phyloP scores from a whole-genome alignment of 2,113 vertebrate genomes.

The Silurus glanis region DNA sequence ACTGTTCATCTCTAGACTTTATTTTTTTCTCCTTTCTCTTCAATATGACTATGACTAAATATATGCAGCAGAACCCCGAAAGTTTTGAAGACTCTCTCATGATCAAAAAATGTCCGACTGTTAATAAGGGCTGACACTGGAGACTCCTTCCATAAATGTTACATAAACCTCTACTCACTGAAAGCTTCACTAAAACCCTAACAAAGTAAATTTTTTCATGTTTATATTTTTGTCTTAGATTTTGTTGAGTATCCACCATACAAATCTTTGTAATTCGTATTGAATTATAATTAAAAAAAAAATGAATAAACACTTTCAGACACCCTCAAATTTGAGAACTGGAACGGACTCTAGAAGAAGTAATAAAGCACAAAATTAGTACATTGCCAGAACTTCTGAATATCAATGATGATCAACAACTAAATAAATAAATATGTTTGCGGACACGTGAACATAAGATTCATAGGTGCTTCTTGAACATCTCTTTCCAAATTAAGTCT shows the following conservation, averaged over 20 bases:
- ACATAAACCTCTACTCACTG: not conserved
- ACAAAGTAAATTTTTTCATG: not conserved
- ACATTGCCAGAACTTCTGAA: not conserved
- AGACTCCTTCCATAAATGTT: not conserved
- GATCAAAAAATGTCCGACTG: not conserved
- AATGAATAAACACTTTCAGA: too few relatives aligned
- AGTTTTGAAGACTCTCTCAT: not conserved
- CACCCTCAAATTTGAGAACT: too few relatives aligned
- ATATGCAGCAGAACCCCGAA: not conserved
- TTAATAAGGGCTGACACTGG: not conserved
- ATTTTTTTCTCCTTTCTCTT: not conserved
- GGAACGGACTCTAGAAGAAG: not conserved
- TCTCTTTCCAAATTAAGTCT: too few relatives aligned
- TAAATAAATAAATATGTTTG: not conserved
- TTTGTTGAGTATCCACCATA: not conserved
- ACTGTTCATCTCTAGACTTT: not conserved
- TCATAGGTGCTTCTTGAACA: too few relatives aligned
- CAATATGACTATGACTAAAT: not conserved
- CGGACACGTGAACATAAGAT: too few relatives aligned
- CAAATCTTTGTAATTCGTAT: not conserved
- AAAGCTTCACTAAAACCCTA: not conserved
- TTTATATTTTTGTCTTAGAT: not conserved
- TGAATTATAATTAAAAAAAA: not conserved
- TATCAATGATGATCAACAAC: not conserved
- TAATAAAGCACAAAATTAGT: not conserved